Conservation (phyloP, 2,888 invertebrate genomes). For the Hedychridium roseum region DNA sequence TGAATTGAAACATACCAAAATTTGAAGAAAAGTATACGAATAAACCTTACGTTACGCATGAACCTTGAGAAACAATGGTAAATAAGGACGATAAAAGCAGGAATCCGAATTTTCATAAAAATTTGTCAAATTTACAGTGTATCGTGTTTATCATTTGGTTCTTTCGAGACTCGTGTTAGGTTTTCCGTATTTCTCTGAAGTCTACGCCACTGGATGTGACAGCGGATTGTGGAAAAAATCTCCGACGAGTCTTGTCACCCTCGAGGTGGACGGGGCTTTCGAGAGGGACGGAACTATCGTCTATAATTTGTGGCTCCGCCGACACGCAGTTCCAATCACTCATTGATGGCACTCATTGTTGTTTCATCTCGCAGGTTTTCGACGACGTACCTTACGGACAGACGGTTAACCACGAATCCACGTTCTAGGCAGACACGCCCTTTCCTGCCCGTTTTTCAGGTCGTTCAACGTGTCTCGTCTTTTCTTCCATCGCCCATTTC, state of each 20-base stretch:
- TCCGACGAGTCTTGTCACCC: constrained; percentile 50
- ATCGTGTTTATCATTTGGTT: no score
- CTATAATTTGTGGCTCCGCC: constrained; percentile 59
- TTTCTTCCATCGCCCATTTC: no score
- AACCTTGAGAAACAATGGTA: no score
- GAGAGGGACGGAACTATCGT: constrained; percentile 45
- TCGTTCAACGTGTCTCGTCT: not conserved
- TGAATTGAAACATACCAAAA: no score
- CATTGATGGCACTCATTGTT: constrained; percentile 54
- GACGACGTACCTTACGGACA: constrained; percentile 14
- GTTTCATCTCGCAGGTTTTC: constrained; percentile 30
- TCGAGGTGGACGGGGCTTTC: constrained; percentile 33
- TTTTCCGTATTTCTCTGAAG: no score
- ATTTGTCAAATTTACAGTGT: no score
- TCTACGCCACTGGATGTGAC: constrained; percentile 26
- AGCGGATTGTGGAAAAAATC: constrained; percentile 19
- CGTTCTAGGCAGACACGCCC: constrained; percentile 1
- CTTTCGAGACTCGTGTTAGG: no score
- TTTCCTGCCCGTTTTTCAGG: constrained; percentile 10
- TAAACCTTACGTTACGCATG: no score
- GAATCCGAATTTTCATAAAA: no score
- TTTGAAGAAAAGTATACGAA: no score
- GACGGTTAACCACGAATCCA: constrained; percentile 4
- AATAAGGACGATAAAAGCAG: no score
- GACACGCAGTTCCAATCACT: constrained; percentile 31